Conservation (phyloP, 2,113 vertebrate genomes). For the Pangasianodon gigas region DNA sequence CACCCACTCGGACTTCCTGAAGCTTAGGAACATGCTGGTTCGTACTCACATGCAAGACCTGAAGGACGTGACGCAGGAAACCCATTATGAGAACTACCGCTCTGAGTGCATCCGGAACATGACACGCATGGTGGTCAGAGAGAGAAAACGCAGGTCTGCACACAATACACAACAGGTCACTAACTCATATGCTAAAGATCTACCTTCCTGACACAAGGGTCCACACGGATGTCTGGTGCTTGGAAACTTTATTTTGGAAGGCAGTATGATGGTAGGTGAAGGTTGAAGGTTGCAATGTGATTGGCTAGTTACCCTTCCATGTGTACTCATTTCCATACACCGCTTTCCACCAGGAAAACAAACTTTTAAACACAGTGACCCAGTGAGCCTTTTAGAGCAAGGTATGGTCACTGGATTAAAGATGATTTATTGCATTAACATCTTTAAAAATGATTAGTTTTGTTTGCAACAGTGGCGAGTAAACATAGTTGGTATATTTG, state of each 20-base stretch:
- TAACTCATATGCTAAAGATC: background rate
- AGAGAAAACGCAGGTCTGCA: slow-evolving; percentile 88
- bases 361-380: background rate
- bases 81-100: slow-evolving; percentile 94
- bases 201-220: background rate
- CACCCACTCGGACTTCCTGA: slow-evolving; percentile 88
- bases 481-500: background rate
- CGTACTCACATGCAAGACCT: slow-evolving; percentile 97
- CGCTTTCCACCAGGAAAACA: background rate
- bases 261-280: background rate
- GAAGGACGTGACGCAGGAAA: slow-evolving; percentile 91
- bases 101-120: slow-evolving; percentile 94
- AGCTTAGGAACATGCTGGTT: slow-evolving; percentile 94
- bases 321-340: background rate
- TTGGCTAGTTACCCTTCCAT: background rate
- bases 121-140: slow-evolving; percentile 90
- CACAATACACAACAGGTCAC: background rate
- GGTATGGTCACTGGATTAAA: background rate
- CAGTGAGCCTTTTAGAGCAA: background rate
- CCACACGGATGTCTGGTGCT: background rate
- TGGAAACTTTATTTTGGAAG: background rate
- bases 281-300: background rate
- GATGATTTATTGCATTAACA: background rate
- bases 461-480: background rate
- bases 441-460: too few relatives aligned